These are phyloP conservation scores for Gnathochromis pfefferi DNA, from an alignment of 2,113 vertebrate genomes.

Conservation along the genomic window DNA sequence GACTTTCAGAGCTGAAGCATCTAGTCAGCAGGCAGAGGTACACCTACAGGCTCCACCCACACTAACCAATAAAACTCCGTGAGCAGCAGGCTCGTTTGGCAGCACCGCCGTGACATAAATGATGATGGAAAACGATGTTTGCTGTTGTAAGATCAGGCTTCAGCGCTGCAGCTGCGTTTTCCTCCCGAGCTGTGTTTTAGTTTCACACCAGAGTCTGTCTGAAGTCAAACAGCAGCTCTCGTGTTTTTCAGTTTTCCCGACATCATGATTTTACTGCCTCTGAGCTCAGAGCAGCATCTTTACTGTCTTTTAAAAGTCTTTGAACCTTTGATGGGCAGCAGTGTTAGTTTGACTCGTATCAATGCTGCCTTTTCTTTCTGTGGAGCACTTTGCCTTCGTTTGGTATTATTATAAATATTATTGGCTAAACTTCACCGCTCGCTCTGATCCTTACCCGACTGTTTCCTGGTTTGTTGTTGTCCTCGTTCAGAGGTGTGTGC, in stretches of 20 bases:
- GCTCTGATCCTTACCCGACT: not conserved
- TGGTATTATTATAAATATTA: rapidly evolving
- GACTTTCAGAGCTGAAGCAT: not conserved
- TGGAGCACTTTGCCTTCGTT: not conserved
- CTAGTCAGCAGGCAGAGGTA: not conserved
- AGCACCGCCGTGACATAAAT: not conserved
- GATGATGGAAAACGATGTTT: not conserved
- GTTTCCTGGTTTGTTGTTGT: not conserved
- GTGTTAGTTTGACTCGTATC: not conserved
- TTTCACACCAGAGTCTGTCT: not conserved
- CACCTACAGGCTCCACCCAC: not conserved
- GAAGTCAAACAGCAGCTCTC: not conserved
- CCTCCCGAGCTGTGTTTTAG: not conserved
- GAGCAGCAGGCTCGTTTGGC: not conserved
- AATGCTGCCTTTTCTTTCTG: not conserved
- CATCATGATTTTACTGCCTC: not conserved
- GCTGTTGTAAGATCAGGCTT: not conserved
- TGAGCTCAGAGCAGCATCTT: not conserved
- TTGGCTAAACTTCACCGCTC: not conserved
- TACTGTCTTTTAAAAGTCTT: not conserved
- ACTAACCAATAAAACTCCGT: not conserved
- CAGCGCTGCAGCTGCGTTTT: rapidly evolving
- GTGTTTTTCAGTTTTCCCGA: not conserved
- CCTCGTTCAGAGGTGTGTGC: not conserved
- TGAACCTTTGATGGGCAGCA: not conserved